These are phyloP conservation scores for Idris sp. DNA, from an alignment of 1,140 invertebrate genomes.

Conservation along the genomic window DNA sequence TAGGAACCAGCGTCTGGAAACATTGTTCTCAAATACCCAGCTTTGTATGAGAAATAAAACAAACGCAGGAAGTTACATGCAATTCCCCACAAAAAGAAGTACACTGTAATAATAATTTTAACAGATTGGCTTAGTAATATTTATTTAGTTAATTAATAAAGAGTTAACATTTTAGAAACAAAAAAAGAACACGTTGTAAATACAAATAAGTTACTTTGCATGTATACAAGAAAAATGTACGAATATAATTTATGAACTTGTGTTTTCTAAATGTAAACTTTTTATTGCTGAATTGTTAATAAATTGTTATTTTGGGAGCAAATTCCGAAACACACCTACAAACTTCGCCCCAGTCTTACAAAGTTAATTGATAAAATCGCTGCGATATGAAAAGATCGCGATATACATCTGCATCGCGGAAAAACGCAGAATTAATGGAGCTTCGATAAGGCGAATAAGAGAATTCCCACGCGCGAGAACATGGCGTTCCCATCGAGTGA, in stretches of 20 bases:
- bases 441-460: slow-evolving; percentile 59
- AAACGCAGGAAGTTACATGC: slow-evolving; percentile 46
- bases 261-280: too few relatives aligned
- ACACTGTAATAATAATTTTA: too few relatives aligned
- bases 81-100: slow-evolving; percentile 27
- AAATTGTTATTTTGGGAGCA: slow-evolving; percentile 24
- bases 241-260: too few relatives aligned
- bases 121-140: too few relatives aligned
- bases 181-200: too few relatives aligned
- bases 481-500: slow-evolving; percentile 54
- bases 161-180: too few relatives aligned
- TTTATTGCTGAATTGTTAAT: too few relatives aligned
- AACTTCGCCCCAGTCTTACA: slow-evolving; percentile 9
- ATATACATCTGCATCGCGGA: slow-evolving; percentile 58
- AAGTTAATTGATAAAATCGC: slow-evolving; percentile 61
- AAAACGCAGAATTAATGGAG: slow-evolving; percentile 62
- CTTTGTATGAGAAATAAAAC: slow-evolving; percentile 21
- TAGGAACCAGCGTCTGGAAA: slow-evolving; percentile 25
- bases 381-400: slow-evolving; percentile 51
- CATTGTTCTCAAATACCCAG: slow-evolving; percentile 30
- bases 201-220: too few relatives aligned
- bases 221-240: too few relatives aligned
- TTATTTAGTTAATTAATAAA: too few relatives aligned
- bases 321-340: slow-evolving; percentile 27
- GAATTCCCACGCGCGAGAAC: slow-evolving; percentile 60